Evolutionary conservation across 2,797 vertebrate species (phyloP), one percentile per base, ranked within the genome.

Genomic region (Gallinago solitaria): DNA sequence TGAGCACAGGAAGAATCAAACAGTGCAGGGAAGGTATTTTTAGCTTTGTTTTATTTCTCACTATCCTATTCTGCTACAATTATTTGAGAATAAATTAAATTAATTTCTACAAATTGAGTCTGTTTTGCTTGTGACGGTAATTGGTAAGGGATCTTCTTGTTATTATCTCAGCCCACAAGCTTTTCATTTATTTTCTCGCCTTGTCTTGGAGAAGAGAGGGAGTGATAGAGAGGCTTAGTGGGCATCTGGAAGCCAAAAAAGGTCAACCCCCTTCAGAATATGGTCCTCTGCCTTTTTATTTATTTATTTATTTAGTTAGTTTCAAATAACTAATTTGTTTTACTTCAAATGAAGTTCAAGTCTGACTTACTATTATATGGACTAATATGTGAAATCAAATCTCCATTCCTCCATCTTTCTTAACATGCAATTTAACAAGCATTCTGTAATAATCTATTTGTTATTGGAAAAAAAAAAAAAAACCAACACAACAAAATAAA

Each of bases 181-280:
- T 77, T 69, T 69, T 83, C 69, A 68, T 18, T 9, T 13, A 25
- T 45, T 50, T 69, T 80, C n/a, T 41, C 3, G 2, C 9, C 3
- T 8, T 68, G 21, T n/a, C 18, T 59, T 77, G 13, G 33, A 43
- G 30, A 43, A 24, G 21, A 81, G 14, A 64, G 13, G 20, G 16
- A 75, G 12, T 25, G 9, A 89, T 6, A 69, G 27, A 53, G 12
- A 56, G 14, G 20, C 21, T 76, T 48, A 24, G 16, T 41, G 23
- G n/a, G 5, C 5, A 33, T 4, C 25, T 41, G 45, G 6, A 15
- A 77, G 30, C 7, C 20, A 83, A 20, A 1, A 11, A 69, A 87
- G 3, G 10, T 41, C 7, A 57, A 9, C 12, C 0, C 1, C 5
- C 4, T 3, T 5, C 10, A 12, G 10, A 30, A 48, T 50, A 33